Evolutionary conservation across 1,140 invertebrate species (phyloP).

Genomic region (Tetranychus urticae): DNA sequence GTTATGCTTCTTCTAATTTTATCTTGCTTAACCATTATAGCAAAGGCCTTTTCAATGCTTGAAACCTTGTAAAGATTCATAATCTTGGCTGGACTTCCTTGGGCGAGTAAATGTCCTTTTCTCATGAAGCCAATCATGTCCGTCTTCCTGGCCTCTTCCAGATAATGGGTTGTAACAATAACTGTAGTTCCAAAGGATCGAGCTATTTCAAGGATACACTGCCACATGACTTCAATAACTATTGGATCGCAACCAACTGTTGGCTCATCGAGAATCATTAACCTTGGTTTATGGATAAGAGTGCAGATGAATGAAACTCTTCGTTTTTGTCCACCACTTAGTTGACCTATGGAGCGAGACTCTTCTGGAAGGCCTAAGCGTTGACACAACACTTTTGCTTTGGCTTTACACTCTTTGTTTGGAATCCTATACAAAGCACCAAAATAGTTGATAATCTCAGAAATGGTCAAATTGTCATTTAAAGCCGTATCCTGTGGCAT

Average conservation of each 20-base stretch:
- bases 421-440: conserved; percentile 39
- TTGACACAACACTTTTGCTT: conserved; percentile 45
- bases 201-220: neutral
- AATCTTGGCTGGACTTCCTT: neutral
- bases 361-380: conserved; percentile 3
- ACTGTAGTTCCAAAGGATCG: neutral
- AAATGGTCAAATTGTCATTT: conserved; percentile 20
- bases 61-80: too few species aligned
- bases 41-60: too few species aligned
- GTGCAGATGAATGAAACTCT: conserved; percentile 75
- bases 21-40: too few species aligned
- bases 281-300: conserved; percentile 68
- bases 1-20: too few species aligned
- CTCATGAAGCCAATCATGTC: neutral
- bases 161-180: neutral
- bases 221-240: neutral
- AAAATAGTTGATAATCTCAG: conserved; percentile 20
- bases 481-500: conserved; percentile 24
- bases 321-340: conserved; percentile 62
- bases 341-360: neutral
- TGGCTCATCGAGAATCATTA: conserved; percentile 51
- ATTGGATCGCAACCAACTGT: conserved; percentile 24
- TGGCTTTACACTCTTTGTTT: conserved; percentile 10
- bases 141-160: neutral
- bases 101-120: neutral